Evolutionary conservation across 2,888 invertebrate genomes (phyloP), one percentile per base, ranked within the genome.

Genomic region (Adelognathus sp.): DNA sequence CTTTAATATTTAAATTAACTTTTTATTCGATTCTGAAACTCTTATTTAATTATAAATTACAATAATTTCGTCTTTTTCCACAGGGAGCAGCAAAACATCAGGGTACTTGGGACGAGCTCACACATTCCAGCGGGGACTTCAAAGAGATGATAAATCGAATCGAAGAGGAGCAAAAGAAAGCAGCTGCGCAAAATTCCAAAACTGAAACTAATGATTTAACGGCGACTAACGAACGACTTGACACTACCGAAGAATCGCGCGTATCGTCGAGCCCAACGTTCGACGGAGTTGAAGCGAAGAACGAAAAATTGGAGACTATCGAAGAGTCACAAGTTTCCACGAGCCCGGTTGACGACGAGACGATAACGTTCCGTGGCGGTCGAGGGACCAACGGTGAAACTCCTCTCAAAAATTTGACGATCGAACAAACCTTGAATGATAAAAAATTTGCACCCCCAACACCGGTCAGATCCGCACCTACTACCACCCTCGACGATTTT

Each of bases 51-150:
- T n/a, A 11, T 31, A 11, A 24, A 52, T 11, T 27, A 4, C 18
- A 54, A 27, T 18, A 33, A 39, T 21, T 9, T 58, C 31, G 14
- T 16, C 63, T 7, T 46, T 24, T 58, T 44, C 21, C 36, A 14
- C 39, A 88, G 88, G 88, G 88, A 3, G 76, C 78, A 5, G 82
- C 90, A 0, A 86, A 87, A 66, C 87, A 87, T 18, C 87, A 89
- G 79, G 92, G 92, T 29, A 86, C 88, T 0, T 92, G 90, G 82
- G 80, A 87, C 3, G 88, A 90, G 27, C 83, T 89, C 73, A n/a
- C 76, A 44, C 87, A 82, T 90, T 85, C 80, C 86, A 90, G 86
- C 89, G 85, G 72, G 77, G 90, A 86, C 4, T 80, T 86, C 16
- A 81, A 83, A 44, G 79, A 81, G 6, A 52, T 86, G 64, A 39